phyloP scores from a whole-genome alignment of 2,888 invertebrate species.

The Coecobrya sp. region DNA sequence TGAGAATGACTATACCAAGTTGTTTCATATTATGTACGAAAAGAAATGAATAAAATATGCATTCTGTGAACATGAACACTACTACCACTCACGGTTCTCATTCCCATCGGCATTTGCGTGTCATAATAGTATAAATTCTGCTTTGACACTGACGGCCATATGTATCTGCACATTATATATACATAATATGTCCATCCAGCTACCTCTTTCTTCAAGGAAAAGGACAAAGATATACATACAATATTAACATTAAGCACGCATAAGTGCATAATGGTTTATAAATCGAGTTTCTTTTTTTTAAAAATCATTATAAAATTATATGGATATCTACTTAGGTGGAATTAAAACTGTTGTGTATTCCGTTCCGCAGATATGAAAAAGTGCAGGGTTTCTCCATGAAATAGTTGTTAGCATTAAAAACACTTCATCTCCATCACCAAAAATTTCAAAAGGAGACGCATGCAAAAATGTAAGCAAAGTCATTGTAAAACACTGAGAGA shows the following conservation, averaged over 20 bases:
- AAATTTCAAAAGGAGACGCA: slow-evolving; percentile 22
- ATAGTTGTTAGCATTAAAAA: slow-evolving; percentile 3
- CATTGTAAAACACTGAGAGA: background rate
- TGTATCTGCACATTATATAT: background rate
- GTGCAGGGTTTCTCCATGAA: slow-evolving; percentile 61
- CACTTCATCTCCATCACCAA: background rate
- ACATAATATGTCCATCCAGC: background rate
- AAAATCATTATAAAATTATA: slow-evolving; percentile 19
- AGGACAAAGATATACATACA: slow-evolving; percentile 15
- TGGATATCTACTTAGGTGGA: background rate
- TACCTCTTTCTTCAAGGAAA: slow-evolving; percentile 10
- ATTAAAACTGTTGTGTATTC: background rate
- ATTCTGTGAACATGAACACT: slow-evolving; percentile 22
- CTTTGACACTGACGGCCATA: slow-evolving; percentile 3
- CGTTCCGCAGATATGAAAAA: slow-evolving; percentile 53
- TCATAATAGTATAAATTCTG: slow-evolving; percentile 36
- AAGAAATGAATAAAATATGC: slow-evolving; percentile 65
- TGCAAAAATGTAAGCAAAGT: slow-evolving; percentile 57
- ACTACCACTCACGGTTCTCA: slow-evolving; percentile 4
- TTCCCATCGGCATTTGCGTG: slow-evolving; percentile 42
- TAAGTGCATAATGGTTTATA: slow-evolving; percentile 20
- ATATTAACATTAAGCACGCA: background rate
- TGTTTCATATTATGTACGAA: slow-evolving; percentile 32
- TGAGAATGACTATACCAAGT: slow-evolving; percentile 25
- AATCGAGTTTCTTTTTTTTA: background rate